These are phyloP conservation scores for Puffinus mauretanicus DNA, from an alignment of 2,113 vertebrate genomes.

Conservation along the genomic window DNA sequence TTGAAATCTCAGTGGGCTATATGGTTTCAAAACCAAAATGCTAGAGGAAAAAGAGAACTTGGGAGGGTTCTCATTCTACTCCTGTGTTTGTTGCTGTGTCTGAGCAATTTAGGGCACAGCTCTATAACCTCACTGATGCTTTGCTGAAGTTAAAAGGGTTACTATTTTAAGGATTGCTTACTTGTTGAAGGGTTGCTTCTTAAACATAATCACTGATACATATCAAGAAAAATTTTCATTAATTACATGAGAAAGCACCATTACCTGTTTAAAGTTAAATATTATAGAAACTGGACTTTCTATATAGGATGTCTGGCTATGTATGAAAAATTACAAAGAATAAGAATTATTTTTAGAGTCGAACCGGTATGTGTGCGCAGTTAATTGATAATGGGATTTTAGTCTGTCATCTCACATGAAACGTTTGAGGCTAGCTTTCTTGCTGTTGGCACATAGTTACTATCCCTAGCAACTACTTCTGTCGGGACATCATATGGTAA, in stretches of 20 bases:
- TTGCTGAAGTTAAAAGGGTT: background rate
- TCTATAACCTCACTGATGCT: background rate
- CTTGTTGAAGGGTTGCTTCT: background rate
- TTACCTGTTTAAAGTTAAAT: background rate
- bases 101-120: background rate
- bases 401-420: background rate
- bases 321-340: background rate
- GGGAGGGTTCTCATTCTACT: background rate
- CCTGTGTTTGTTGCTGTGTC: background rate
- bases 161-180: background rate
- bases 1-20: background rate
- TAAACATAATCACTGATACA: background rate
- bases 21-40: background rate
- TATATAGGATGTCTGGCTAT: background rate
- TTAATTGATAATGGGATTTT: background rate
- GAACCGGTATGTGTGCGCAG: background rate
- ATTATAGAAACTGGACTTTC: background rate
- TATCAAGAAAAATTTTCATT: background rate
- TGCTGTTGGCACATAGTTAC: background rate
- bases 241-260: background rate
- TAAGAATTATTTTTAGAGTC: background rate
- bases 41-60: background rate
- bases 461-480: background rate
- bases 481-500: background rate
- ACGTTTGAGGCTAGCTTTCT: background rate